A percentile compares a stretch with the other conserved stretches of the same genome.
phyloP scores from a whole-genome alignment of 2,113 vertebrate genomes.

The Ibidorhyncha struthersii region DNA sequence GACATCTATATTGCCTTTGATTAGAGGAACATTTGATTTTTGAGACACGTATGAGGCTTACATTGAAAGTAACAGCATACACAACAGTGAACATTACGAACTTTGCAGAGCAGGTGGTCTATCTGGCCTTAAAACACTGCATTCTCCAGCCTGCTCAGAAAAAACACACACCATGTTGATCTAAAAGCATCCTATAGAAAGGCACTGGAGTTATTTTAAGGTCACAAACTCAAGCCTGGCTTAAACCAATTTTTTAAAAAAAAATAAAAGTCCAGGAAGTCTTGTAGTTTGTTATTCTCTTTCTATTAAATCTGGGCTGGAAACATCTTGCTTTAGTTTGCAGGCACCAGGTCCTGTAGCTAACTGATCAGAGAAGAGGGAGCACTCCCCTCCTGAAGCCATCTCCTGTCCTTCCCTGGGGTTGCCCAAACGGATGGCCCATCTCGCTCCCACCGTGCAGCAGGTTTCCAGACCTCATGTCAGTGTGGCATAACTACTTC shows the following conservation, averaged over 20 bases:
- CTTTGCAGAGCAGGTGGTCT: neutral
- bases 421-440: accelerated
- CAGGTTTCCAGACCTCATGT: neutral
- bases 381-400: neutral
- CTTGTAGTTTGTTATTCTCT: neutral
- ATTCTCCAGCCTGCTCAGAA: too few species aligned
- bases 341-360: neutral
- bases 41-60: too few species aligned
- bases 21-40: neutral
- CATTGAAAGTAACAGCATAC: accelerated
- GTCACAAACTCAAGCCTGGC: neutral
- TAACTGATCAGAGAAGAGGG: neutral
- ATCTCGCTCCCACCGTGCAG: accelerated
- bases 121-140: neutral
- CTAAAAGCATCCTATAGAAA: neutral
- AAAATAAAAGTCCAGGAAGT: too few species aligned
- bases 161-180: accelerated
- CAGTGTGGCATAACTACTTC: neutral
- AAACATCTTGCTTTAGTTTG: neutral
- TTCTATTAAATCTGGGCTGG: neutral
- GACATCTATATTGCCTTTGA: neutral
- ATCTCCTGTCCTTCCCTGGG: neutral
- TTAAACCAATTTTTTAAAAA: neutral
- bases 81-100: accelerated
- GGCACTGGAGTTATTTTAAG: neutral